Conservation (phyloP, 2,113 vertebrate species). For the Callionymus lyra region DNA sequence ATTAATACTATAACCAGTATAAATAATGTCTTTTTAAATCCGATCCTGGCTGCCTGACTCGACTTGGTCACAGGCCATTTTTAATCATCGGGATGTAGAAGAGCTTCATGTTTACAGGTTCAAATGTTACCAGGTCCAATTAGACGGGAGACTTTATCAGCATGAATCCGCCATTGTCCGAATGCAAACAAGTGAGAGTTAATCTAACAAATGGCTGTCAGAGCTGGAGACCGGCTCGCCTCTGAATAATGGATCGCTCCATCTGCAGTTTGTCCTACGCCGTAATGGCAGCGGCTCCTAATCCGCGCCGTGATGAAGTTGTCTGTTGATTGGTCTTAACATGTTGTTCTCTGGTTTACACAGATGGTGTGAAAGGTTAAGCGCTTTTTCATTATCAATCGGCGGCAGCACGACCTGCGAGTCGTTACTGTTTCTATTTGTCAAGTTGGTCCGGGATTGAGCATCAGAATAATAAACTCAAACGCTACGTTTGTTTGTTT, state of each 20-base stretch:
- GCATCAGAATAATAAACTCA: too few species aligned
- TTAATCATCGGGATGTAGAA: too few species aligned
- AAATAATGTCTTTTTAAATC: too few species aligned
- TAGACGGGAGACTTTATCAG: slow-evolving; percentile 15
- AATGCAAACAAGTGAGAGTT: slow-evolving; percentile 46
- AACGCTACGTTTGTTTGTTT: too few species aligned
- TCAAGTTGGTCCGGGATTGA: not conserved
- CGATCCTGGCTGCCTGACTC: too few species aligned
- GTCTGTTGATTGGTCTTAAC: slow-evolving; percentile 29
- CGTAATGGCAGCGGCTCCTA: slow-evolving; percentile 26
- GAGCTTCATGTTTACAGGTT: not conserved
- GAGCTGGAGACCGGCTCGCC: slow-evolving; percentile 28
- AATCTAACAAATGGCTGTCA: slow-evolving; percentile 60
- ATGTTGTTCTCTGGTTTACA: slow-evolving; percentile 13
- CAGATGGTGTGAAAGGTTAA: slow-evolving; percentile 23
- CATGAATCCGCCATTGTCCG: slow-evolving; percentile 19
- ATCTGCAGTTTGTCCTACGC: slow-evolving; percentile 28
- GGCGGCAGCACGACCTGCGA: not conserved
- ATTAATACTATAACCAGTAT: too few species aligned
- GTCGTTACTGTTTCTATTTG: not conserved
- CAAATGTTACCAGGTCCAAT: slow-evolving; percentile 21
- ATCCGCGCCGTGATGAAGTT: slow-evolving; percentile 28
- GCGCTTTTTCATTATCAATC: slow-evolving; percentile 9
- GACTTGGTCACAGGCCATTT: too few species aligned
- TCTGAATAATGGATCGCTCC: slow-evolving; percentile 55